These are phyloP conservation scores for Monopis laevigella DNA, from an alignment of 2,888 invertebrate species.

Conservation along the genomic window DNA sequence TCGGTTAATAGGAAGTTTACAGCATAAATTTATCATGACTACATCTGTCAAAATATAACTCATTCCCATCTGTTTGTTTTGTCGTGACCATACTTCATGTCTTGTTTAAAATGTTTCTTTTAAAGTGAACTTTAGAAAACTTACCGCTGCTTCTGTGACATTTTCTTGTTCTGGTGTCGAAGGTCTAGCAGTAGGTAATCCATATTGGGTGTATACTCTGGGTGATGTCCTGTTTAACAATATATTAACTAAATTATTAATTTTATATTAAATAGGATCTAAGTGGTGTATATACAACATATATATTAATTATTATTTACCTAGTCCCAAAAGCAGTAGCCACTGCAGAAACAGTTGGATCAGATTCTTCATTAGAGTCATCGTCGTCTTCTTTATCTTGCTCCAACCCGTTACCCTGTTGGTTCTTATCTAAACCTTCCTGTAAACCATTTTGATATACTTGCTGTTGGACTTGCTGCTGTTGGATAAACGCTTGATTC, in stretches of 20 bases:
- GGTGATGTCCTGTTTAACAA: slow-evolving; percentile 53
- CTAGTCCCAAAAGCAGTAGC: slow-evolving; percentile 56
- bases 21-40: too few relatives aligned
- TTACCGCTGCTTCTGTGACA: slow-evolving; percentile 2
- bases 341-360: slow-evolving; percentile 41
- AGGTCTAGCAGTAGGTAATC: slow-evolving; percentile 34
- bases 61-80: too few relatives aligned
- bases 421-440: slow-evolving; percentile 46
- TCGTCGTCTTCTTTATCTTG: slow-evolving; percentile 29
- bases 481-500: slow-evolving; percentile 19
- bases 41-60: too few relatives aligned
- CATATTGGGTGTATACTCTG: slow-evolving; percentile 38
- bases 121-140: neutral
- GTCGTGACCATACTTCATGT: neutral
- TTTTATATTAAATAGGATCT: too few relatives aligned
- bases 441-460: slow-evolving; percentile 29
- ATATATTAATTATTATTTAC: too few relatives aligned
- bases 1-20: too few relatives aligned
- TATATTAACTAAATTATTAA: slow-evolving; percentile 1
- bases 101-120: neutral
- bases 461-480: slow-evolving; percentile 26
- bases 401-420: slow-evolving; percentile 46
- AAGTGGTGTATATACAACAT: too few relatives aligned
- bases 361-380: slow-evolving; percentile 26
- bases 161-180: slow-evolving; percentile 14